Conservation (phyloP, 2,797 vertebrate genomes). For the Cheirogaleus major region DNA sequence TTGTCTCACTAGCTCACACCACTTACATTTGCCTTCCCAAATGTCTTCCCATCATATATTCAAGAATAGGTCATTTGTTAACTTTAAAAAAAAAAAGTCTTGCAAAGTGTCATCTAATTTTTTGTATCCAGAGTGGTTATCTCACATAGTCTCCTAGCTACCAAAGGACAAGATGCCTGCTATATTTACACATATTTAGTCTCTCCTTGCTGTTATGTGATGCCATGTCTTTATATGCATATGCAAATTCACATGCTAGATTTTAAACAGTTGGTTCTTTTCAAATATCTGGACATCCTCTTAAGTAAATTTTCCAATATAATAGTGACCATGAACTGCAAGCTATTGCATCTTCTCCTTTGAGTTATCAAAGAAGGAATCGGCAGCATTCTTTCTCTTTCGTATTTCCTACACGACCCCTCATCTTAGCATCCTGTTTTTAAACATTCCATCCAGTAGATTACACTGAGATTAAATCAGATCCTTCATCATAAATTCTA, state of each 20-base stretch:
- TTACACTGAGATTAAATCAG: conserved; percentile 18
- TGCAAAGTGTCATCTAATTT: neutral
- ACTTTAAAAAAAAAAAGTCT: neutral
- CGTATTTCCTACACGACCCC: neutral
- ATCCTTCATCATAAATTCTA: conserved; percentile 29
- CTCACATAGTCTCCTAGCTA: neutral
- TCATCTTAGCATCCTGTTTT: neutral
- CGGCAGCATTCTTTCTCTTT: neutral
- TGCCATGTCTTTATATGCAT: neutral
- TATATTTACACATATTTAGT: neutral
- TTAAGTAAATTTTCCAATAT: neutral
- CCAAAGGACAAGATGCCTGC: neutral
- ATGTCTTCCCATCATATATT: neutral
- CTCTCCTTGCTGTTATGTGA: neutral
- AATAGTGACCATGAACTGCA: neutral
- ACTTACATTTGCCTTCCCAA: neutral
- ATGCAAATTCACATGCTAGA: neutral
- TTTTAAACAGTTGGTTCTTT: conserved; percentile 1
- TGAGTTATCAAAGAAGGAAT: neutral
- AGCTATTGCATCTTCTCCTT: neutral
- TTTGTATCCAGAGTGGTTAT: neutral
- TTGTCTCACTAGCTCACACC: neutral
- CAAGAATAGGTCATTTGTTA: neutral
- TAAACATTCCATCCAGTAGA: neutral
- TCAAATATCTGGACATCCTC: neutral